Percentiles rank a stretch among this genome's conserved stretches.
phyloP scores from a whole-genome alignment of 1,140 invertebrate genomes.

The Drosophila pachea region DNA sequence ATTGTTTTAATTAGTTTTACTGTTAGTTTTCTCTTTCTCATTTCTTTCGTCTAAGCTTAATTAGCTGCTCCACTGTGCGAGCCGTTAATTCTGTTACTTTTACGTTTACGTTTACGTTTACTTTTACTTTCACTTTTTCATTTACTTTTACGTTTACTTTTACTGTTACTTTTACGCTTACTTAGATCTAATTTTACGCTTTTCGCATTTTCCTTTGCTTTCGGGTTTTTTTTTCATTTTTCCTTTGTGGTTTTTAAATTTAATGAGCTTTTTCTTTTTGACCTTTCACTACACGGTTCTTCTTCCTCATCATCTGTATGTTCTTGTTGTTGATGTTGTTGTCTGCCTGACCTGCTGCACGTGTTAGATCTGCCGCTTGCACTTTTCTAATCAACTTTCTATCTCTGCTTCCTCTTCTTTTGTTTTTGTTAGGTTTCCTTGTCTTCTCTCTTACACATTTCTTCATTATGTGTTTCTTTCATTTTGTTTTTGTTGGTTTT shows the following conservation, averaged over 20 bases:
- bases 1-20: conserved; percentile 38
- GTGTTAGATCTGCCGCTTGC: conserved; percentile 5
- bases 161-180: conserved; percentile 5
- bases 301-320: conserved; percentile 15
- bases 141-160: conserved; percentile 40
- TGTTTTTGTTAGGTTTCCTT: conserved; percentile 13
- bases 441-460: too few relatives aligned
- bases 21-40: conserved; percentile 43
- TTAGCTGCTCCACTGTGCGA: conserved; percentile 45
- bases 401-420: conserved; percentile 8
- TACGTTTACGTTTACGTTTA: conserved; percentile 31
- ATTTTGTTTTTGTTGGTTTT: conserved; percentile 47
- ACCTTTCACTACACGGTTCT: conserved; percentile 24
- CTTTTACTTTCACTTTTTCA: not conserved
- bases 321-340: conserved; percentile 11
- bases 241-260: conserved; percentile 49
- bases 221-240: too few relatives aligned
- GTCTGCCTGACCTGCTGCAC: conserved; percentile 12
- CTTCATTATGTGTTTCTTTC: conserved; percentile 10
- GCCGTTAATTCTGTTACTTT: conserved; percentile 23
- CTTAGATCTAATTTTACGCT: conserved; percentile 9
- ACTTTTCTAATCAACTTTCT: not conserved
- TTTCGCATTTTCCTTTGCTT: not conserved
- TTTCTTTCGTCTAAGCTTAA: conserved; percentile 50
- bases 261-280: conserved; percentile 66